Conservation (phyloP, 2,797 vertebrate genomes). For the Acanthiza pusilla region DNA sequence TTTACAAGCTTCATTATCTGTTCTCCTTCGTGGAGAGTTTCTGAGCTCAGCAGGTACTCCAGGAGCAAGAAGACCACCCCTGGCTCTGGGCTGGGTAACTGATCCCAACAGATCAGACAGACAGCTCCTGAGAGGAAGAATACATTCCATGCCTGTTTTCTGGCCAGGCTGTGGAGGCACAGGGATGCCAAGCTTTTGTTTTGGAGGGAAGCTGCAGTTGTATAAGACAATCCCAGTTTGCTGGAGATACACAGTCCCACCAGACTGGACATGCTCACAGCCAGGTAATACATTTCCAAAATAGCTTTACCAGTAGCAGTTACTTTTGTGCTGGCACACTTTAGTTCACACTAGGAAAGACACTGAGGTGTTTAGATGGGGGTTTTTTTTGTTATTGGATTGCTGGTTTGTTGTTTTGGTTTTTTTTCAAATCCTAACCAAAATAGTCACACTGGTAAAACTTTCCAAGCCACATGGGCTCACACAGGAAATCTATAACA, state of each 20-base stretch:
- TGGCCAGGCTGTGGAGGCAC: background rate
- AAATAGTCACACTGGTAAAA: background rate
- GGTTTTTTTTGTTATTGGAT: background rate
- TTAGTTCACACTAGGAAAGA: background rate
- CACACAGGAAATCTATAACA: background rate
- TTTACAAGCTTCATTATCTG: background rate
- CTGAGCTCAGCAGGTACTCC: background rate
- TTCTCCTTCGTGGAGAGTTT: background rate
- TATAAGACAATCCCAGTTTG: background rate
- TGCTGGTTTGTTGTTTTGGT: background rate
- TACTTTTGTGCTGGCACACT: background rate
- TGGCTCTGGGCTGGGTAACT: background rate
- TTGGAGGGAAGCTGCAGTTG: background rate
- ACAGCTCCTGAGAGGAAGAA: background rate
- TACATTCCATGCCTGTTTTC: background rate
- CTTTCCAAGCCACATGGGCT: background rate
- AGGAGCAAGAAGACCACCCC: background rate
- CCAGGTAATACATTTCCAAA: background rate
- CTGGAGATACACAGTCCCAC: background rate
- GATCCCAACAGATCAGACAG: background rate
- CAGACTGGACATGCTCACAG: background rate
- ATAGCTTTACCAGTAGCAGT: background rate
- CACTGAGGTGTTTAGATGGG: background rate
- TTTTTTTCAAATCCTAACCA: background rate
- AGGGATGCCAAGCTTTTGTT: background rate